Conservation (phyloP, 2,888 invertebrate genomes). For the Troides oblongomaculatus region DNA sequence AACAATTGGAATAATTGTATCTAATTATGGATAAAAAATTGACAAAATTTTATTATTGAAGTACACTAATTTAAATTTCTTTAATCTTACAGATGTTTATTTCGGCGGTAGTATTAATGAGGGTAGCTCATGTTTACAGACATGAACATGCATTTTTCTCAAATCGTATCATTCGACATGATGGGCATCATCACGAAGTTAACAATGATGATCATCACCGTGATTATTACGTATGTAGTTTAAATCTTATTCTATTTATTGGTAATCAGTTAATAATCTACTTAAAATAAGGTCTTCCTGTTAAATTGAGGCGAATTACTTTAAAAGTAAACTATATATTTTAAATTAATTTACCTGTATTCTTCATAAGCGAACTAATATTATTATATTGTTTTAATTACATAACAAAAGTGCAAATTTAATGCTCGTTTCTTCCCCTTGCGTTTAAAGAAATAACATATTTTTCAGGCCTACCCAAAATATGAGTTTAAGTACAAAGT, state of each 20-base stretch:
- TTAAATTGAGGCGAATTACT: too few relatives aligned
- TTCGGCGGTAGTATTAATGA: constrained; percentile 4
- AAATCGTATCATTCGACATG: constrained; percentile 39
- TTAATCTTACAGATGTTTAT: constrained; percentile 1
- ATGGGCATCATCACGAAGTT: constrained; percentile 37
- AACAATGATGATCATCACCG: constrained; percentile 32
- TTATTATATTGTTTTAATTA: too few relatives aligned
- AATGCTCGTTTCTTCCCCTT: too few relatives aligned
- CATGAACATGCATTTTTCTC: constrained; percentile 37
- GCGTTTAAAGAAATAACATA: neutral
- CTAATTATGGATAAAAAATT: neutral
- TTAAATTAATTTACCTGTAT: too few relatives aligned
- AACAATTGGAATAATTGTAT: too few relatives aligned
- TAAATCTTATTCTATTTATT: neutral
- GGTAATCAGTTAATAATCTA: neutral
- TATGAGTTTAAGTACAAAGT: constrained; percentile 45
- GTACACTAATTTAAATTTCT: neutral
- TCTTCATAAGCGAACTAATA: too few relatives aligned
- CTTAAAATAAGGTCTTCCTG: too few relatives aligned
- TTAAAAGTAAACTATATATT: too few relatives aligned
- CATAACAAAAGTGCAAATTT: too few relatives aligned
- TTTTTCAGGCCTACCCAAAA: constrained; percentile 44
- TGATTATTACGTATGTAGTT: constrained; percentile 28
- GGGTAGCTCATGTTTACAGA: constrained; percentile 14
- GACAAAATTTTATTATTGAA: neutral